Evolutionary conservation across 2,888 invertebrate genomes (phyloP).

Genomic region (Heliconius cydno): DNA sequence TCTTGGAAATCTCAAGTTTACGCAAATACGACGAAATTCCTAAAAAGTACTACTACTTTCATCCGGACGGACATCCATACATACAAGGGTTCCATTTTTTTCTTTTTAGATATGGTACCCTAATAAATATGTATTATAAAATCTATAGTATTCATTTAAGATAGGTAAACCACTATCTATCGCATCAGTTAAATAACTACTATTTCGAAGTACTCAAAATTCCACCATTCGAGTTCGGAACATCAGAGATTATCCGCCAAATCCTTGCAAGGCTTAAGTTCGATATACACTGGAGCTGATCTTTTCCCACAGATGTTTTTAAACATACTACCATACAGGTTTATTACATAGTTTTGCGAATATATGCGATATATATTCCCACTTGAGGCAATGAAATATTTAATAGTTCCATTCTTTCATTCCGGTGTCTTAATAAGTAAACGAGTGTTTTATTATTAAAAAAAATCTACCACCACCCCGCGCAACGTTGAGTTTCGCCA

Average conservation of each 20-base stretch:
- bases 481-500: too few species aligned
- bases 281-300: background rate
- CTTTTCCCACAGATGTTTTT: background rate
- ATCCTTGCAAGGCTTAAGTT: constrained; percentile 29
- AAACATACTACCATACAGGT: background rate
- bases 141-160: background rate
- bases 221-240: constrained; percentile 30
- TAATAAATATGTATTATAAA: background rate
- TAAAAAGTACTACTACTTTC: too few species aligned
- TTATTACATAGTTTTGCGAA: too few species aligned
- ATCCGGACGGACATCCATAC: too few species aligned
- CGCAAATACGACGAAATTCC: too few species aligned
- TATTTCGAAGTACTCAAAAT: background rate
- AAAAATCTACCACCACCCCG: too few species aligned
- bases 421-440: too few species aligned
- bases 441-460: too few species aligned
- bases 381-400: too few species aligned
- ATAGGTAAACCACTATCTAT: background rate
- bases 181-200: background rate
- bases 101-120: background rate
- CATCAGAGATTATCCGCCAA: constrained; percentile 35
- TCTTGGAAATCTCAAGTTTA: too few species aligned
- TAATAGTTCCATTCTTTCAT: too few species aligned
- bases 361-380: too few species aligned
- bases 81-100: background rate